Evolutionary conservation across 2,888 invertebrate species (phyloP).

Genomic region (Meloe dianella): DNA sequence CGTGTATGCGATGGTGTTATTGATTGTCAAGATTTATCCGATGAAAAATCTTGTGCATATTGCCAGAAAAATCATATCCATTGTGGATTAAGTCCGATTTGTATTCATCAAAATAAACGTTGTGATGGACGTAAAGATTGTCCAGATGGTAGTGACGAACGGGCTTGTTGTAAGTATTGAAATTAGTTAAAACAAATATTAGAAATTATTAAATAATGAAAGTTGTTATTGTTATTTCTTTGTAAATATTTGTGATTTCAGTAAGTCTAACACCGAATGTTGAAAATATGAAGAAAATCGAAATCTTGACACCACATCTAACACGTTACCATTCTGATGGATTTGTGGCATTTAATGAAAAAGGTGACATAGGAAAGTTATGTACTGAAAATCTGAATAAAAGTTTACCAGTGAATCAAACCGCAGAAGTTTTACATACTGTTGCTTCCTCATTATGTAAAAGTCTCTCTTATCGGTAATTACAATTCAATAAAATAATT

Average conservation of each 20-base stretch:
- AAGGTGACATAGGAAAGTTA: slow-evolving; percentile 79
- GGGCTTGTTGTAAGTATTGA: slow-evolving; percentile 77
- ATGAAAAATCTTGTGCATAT: slow-evolving; percentile 81
- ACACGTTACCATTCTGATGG: slow-evolving; percentile 75
- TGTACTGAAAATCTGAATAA: slow-evolving; percentile 80
- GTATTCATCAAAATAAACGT: slow-evolving; percentile 72
- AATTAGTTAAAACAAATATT: not conserved
- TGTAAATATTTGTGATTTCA: slow-evolving; percentile 53
- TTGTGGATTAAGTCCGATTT: slow-evolving; percentile 79
- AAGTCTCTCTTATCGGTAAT: slow-evolving; percentile 78
- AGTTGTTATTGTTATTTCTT: not conserved
- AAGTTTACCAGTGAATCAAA: slow-evolving; percentile 60
- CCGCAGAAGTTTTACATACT: slow-evolving; percentile 63
- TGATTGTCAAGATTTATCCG: slow-evolving; percentile 83
- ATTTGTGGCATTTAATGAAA: slow-evolving; percentile 86
- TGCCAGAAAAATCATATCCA: slow-evolving; percentile 76
- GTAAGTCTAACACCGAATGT: slow-evolving; percentile 79
- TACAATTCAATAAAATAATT: slow-evolving; percentile 25
- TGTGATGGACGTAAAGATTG: slow-evolving; percentile 87
- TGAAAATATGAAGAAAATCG: slow-evolving; percentile 67
- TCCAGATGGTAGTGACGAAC: slow-evolving; percentile 85
- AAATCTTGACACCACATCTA: slow-evolving; percentile 72
- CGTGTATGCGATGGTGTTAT: slow-evolving; percentile 85
- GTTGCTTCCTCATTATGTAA: slow-evolving; percentile 81
- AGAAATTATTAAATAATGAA: no score